Base-by-base conservation (phyloP, 2,888 invertebrate species). In the Pachliopta kotzebuea region DNA sequence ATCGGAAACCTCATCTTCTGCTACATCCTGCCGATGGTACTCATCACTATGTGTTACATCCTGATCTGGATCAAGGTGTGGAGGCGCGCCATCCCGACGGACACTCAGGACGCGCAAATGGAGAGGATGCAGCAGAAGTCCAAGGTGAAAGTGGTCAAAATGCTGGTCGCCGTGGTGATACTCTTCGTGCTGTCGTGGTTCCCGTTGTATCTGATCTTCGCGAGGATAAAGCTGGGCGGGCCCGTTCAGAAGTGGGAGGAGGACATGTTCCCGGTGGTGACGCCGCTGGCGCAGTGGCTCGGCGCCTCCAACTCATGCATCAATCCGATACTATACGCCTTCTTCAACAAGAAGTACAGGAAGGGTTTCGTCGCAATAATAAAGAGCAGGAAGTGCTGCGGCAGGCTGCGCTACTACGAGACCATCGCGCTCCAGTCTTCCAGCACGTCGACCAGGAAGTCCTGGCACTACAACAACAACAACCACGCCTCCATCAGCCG, bases 291-390 rank as follows among this genome's bases (percentile, higher is more conserved):
- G 7, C 98, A 97, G 82, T 97, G 97, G 97, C 90, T 98, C 56
- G 98, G 98, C 3, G 95, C 97, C 0, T 97, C 98, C 21, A 98
- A 98, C 85, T 97, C 97, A 23, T 98, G 98, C 93, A 98, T 98
- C 78, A 98, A 98, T 86, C 98, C 98, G 0, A 95, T 98, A 69
- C 93, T 98, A 65, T 98, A 98, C 84, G 97, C 98, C 3, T 98
- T 98, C 89, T 98, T 98, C 89, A 98, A 98, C 86, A 97, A 97
- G 82, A 98, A 98, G 84, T 98, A 96, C 85, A 93, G 98, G 18
- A 94, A 96, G 67, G 98, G 98, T 6, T 98, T 98, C 83, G 94
- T 96, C 53, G 97, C 97, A 21, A 97, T 98, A 69, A 93, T 97
- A 55, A 96, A 96, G 84, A 97, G 96, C 72, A 93, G 96, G 71